Base-by-base conservation (phyloP, 2,888 invertebrate species). In the Macaria liturata region DNA sequence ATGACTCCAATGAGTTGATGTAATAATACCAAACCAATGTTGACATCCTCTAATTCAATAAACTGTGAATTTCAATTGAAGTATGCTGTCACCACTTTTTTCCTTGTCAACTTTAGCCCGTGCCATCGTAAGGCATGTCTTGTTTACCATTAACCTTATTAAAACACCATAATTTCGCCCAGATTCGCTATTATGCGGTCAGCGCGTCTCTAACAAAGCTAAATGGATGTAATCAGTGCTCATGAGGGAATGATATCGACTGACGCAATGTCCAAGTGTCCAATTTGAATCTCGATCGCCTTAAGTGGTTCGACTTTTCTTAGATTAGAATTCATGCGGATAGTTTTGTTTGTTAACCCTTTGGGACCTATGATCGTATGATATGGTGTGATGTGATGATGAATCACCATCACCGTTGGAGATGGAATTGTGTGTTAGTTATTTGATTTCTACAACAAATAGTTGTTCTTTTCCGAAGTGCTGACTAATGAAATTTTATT, bases 221-320 rank as follows among this genome's bases (percentile, higher is more conserved):
- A 85, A 88, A 86, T 86, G 83, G 88, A 73, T 74, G 74, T 83
- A 88, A 88, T 88, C 86, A 86, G 80, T 78, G 74, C 78, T 81
- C 81, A 79, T 81, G 80, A 85, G 76, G 58, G 46, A 47, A 54
- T 78, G 70, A 81, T 81, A 78, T 82, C 81, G 76, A 79, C 85
- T 91, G 90, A 90, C 89, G 90, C 86, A 89, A 88, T 78, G 72
- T 66, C 71, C 87, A 80, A 83, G 85, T 85, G 88, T 84, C 83
- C 88, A 89, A 90, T 89, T 88, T 88, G 88, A 86, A 83, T 83
- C 86, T 83, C 81, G 77, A 79, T 77, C 74, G 72, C 76, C 74
- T 84, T 82, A 89, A 90, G 87, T 89, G 90, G 85, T 84, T 81
- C 76, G 84, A 86, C 82, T 88, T 87, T 82, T 82, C 83, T 81